phyloP scores from a whole-genome alignment of 2,113 vertebrate genomes.

The Astur gentilis region DNA sequence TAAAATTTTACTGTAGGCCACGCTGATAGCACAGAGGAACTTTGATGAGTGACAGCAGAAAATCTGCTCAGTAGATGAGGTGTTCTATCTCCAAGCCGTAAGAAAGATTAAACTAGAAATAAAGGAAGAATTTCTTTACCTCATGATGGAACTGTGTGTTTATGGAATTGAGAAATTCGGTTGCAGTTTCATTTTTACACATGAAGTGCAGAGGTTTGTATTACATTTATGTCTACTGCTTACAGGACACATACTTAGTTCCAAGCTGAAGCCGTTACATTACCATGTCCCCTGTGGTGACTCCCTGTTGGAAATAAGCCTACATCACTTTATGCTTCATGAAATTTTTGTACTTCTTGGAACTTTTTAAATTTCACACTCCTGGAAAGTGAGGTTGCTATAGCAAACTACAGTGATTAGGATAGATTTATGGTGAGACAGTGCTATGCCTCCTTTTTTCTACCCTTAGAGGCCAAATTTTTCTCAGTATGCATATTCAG shows the following conservation, averaged over 20 bases:
- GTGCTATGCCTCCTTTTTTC: background rate
- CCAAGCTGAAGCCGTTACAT: background rate
- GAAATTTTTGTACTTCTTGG: background rate
- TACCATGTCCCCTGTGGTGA: background rate
- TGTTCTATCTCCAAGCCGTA: background rate
- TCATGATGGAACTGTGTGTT: rapidly evolving
- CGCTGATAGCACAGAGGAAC: background rate
- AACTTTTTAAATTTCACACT: background rate
- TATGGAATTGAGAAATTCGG: background rate
- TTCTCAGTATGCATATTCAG: background rate
- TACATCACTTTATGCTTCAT: background rate
- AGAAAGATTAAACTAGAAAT: background rate
- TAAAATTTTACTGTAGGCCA: background rate
- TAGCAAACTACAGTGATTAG: background rate
- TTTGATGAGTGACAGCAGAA: background rate
- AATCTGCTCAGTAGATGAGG: background rate
- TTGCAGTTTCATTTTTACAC: background rate
- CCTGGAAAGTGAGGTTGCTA: background rate
- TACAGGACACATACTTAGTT: background rate
- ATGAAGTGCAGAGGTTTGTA: background rate
- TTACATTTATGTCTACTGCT: background rate
- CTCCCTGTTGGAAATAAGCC: background rate
- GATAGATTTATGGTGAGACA: background rate
- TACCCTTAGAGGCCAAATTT: background rate
- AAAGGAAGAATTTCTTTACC: background rate